Conservation (phyloP, 37 sponge, comb jelly and placozoan genomes). For the Crambe crambe region DNA sequence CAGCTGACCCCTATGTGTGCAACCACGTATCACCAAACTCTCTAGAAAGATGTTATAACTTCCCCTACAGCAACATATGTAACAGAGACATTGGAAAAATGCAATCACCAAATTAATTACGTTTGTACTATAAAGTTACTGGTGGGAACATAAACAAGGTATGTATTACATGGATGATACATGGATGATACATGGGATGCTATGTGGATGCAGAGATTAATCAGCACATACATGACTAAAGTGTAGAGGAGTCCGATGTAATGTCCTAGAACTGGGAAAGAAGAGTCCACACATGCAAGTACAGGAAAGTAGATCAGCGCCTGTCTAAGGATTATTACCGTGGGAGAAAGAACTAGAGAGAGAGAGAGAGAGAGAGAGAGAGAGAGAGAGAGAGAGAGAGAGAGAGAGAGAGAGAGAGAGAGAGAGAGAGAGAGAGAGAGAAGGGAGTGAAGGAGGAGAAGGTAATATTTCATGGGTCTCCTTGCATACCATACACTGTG, state of each 20-base stretch:
- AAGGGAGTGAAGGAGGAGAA: background rate
- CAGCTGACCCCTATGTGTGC: slow-evolving; percentile 11
- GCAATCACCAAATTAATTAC: no score
- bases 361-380: background rate
- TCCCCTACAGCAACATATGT: slow-evolving; percentile 13
- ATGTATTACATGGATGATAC: no score
- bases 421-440: background rate
- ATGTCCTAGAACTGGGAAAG: slow-evolving; percentile 31
- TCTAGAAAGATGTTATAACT: slow-evolving; percentile 25
- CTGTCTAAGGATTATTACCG: slow-evolving; percentile 42
- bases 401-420: slow-evolving; percentile 14
- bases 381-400: slow-evolving; percentile 24
- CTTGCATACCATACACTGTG: slow-evolving; percentile 15
- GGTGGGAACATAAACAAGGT: no score
- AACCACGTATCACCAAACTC: slow-evolving; percentile 11
- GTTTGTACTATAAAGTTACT: no score
- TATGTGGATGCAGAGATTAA: no score
- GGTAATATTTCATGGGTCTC: background rate
- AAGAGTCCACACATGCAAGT: slow-evolving; percentile 49
- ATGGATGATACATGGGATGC: no score
- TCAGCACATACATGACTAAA: slow-evolving; percentile 41
- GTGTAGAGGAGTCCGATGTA: slow-evolving; percentile 34
- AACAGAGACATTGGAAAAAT: background rate
- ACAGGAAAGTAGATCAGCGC: slow-evolving; percentile 59
- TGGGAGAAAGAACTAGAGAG: slow-evolving; percentile 22